These are phyloP conservation scores for Sphenodon punctatus DNA, from an alignment of 2,797 vertebrate species.

Conservation along the genomic window DNA sequence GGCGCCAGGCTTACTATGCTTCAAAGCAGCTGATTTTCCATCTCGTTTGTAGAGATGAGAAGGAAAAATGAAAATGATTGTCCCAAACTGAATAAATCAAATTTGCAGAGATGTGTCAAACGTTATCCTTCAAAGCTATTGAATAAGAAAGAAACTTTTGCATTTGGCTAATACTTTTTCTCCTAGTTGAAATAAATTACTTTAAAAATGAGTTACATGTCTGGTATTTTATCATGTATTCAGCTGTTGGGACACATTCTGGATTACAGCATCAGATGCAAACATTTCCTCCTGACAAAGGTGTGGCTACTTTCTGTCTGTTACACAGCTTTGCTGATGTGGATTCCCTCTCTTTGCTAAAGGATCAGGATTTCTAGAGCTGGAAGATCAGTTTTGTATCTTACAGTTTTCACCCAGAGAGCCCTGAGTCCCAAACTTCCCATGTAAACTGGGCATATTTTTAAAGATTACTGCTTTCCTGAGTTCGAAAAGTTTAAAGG, in stretches of 20 bases:
- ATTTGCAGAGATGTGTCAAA: neutral
- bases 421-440: too few relatives aligned
- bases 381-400: too few relatives aligned
- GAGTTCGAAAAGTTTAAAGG: too few relatives aligned
- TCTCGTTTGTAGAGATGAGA: constrained; percentile 26
- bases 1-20: constrained; percentile 35
- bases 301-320: neutral
- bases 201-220: neutral
- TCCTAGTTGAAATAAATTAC: constrained; percentile 6
- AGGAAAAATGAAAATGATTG: constrained; percentile 53
- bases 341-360: too few relatives aligned
- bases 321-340: neutral
- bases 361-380: too few relatives aligned
- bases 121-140: constrained; percentile 50
- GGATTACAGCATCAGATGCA: too few relatives aligned
- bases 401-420: too few relatives aligned
- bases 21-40: constrained; percentile 35
- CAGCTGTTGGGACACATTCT: neutral
- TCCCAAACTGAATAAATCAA: constrained; percentile 17
- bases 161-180: constrained; percentile 7
- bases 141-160: neutral
- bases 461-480: too few relatives aligned
- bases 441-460: too few relatives aligned
- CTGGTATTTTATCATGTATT: neutral
- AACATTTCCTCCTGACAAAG: too few relatives aligned